Evolutionary conservation across 1,140 invertebrate genomes (phyloP), one percentile per base, ranked within the genome.

Genomic region (Holcopasites calliopsidis): DNA sequence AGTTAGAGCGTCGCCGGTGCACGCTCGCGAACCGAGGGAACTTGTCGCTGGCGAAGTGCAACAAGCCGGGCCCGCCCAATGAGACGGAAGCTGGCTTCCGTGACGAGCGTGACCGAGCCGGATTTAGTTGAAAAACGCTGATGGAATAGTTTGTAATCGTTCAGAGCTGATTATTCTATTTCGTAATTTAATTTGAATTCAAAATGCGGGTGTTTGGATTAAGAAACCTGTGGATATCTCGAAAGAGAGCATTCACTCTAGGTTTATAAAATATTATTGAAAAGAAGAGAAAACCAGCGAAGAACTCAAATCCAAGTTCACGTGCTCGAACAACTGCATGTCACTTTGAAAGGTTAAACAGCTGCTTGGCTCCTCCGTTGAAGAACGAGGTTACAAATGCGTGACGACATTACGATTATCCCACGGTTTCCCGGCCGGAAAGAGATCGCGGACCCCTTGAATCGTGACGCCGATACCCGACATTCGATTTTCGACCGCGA

Each of bases 1-100:
- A 44, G 31, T 69, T 50, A 62, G 69, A 70, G 54, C 52, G 79
- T 75, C 69, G 52, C 42, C 69, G 49, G 58, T 50, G 61, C 52
- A 44, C 60, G 18, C 42, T 60, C 44, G 21, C 66, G 47, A 13
- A 18, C n/a, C 66, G 73, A 38, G 61, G 21, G 52, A 54, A 71
- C 76, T 77, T 64, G 66, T 76, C 55, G 57, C 68, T 31, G 80
- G 68, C 73, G 64, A 82, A 72, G 66, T 72, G 79, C 80, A 81
- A 64, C 62, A 64, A 52, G 55, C 61, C 40, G 73, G n/a, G 61
- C 55, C 79, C 80, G 74, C 62, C 75, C 79, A 77, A 77, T 64
- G 68, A 82, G 76, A 72, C 76, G 68, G 66, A 79, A 79, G 72
- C 72, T 58, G 57, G 66, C 76, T 84, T 79, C 80, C 77, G 77